Conservation (phyloP, 2,888 invertebrate species). For the Tenthredo distinguenda region DNA sequence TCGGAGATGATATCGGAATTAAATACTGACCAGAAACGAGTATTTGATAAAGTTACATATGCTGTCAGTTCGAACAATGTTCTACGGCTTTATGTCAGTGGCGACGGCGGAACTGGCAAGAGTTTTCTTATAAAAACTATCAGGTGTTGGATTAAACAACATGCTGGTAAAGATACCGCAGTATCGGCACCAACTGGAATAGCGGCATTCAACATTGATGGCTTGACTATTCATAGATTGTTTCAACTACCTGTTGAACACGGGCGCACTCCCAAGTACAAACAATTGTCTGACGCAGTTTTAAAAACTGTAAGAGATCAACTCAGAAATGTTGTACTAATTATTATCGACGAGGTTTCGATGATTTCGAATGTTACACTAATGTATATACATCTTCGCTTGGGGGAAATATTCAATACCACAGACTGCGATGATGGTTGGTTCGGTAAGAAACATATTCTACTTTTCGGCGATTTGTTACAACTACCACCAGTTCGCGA, state of each 20-base stretch:
- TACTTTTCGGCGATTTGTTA: too few relatives aligned
- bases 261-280: too few relatives aligned
- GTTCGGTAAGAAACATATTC: too few relatives aligned
- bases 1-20: slow-evolving; percentile 60
- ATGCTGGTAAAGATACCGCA: slow-evolving; percentile 65
- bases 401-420: too few relatives aligned
- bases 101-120: slow-evolving; percentile 64
- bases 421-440: too few relatives aligned
- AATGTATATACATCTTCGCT: too few relatives aligned
- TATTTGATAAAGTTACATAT: slow-evolving; percentile 62
- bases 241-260: too few relatives aligned
- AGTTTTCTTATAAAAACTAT: slow-evolving; percentile 54
- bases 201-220: slow-evolving; percentile 65
- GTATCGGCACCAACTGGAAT: slow-evolving; percentile 70
- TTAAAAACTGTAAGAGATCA: slow-evolving; percentile 63
- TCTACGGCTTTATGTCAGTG: slow-evolving; percentile 61
- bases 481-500: too few relatives aligned
- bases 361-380: slow-evolving; percentile 63
- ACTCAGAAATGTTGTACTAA: slow-evolving; percentile 63
- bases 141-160: slow-evolving; percentile 60
- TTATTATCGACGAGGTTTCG: slow-evolving; percentile 66
- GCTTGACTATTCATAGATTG: too few relatives aligned
- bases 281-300: slow-evolving; percentile 63
- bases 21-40: slow-evolving; percentile 64
- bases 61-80: slow-evolving; percentile 53